Percentiles rank a stretch among this genome's conserved stretches.
Conservation (phyloP, 92 coral and sea anemone genomes). For the Diadumene lineata region DNA sequence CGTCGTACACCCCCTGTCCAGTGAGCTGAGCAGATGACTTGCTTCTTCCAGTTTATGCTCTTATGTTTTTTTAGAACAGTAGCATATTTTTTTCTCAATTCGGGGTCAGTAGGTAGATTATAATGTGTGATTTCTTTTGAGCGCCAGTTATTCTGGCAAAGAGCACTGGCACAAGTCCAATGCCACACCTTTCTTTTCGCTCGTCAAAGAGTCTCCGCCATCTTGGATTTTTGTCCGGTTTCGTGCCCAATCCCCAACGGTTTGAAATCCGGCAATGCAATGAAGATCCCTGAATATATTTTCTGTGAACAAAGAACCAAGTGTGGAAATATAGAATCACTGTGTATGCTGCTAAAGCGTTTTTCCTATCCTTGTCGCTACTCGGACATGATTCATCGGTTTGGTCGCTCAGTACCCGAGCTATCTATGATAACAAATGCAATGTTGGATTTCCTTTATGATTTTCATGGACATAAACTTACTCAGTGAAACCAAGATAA, state of each 20-base stretch:
- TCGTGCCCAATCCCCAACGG: constrained; percentile 45
- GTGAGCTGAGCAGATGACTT: constrained; percentile 54
- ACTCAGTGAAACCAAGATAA: too few species aligned
- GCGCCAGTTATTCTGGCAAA: constrained; percentile 59
- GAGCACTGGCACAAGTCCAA: constrained; percentile 54
- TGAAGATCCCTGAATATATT: neutral
- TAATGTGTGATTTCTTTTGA: constrained; percentile 49
- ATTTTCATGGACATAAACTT: too few species aligned
- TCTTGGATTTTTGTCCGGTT: constrained; percentile 34
- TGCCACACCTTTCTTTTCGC: constrained; percentile 36
- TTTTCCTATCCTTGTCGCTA: too few species aligned
- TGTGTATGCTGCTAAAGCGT: too few species aligned
- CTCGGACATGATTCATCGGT: too few species aligned
- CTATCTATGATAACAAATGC: too few species aligned
- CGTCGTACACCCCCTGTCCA: constrained; percentile 48
- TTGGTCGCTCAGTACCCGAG: too few species aligned
- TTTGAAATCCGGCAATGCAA: constrained; percentile 46
- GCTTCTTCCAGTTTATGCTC: constrained; percentile 42
- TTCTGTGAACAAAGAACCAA: too few species aligned
- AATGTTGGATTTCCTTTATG: too few species aligned
- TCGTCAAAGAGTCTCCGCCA: constrained; percentile 49
- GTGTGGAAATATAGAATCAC: too few species aligned
- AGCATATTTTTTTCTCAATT: constrained; percentile 39
- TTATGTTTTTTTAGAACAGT: constrained; percentile 43
- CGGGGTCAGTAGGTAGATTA: constrained; percentile 45